phyloP scores from a whole-genome alignment of 2,113 vertebrate species.

The Herpetotheres cachinnans region DNA sequence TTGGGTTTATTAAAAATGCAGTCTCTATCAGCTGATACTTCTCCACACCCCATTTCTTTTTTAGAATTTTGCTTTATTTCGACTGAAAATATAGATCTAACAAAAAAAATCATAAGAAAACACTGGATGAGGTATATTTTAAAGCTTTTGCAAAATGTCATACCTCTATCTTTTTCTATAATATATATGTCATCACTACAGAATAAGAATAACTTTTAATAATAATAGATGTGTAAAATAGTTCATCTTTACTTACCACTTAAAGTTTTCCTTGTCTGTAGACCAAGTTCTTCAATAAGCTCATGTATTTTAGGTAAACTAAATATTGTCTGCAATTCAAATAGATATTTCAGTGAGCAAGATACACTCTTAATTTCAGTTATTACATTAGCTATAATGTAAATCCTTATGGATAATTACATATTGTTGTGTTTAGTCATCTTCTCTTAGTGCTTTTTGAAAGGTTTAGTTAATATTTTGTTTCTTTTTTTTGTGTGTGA shows the following conservation, averaged over 20 bases:
- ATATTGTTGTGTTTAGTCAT: neutral
- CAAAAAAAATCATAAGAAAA: neutral
- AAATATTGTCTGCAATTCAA: neutral
- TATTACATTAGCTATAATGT: neutral
- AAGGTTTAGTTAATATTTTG: neutral
- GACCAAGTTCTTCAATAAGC: neutral
- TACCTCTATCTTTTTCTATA: neutral
- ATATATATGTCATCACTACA: neutral
- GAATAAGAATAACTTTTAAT: neutral
- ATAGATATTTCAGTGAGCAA: neutral
- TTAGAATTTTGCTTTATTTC: neutral
- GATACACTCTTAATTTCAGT: neutral
- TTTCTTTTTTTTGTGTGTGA: neutral
- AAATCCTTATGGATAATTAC: neutral
- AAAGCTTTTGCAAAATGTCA: neutral
- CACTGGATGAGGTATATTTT: neutral
- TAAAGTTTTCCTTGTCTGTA: neutral
- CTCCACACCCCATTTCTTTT: neutral
- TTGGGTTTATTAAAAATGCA: neutral
- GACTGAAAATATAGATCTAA: neutral
- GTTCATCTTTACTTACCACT: neutral
- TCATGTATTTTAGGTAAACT: neutral
- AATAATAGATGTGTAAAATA: neutral
- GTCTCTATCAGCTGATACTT: neutral
- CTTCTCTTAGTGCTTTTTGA: neutral